These are phyloP conservation scores for Apamea crenata DNA, from an alignment of 2,888 invertebrate species.

Conservation along the genomic window DNA sequence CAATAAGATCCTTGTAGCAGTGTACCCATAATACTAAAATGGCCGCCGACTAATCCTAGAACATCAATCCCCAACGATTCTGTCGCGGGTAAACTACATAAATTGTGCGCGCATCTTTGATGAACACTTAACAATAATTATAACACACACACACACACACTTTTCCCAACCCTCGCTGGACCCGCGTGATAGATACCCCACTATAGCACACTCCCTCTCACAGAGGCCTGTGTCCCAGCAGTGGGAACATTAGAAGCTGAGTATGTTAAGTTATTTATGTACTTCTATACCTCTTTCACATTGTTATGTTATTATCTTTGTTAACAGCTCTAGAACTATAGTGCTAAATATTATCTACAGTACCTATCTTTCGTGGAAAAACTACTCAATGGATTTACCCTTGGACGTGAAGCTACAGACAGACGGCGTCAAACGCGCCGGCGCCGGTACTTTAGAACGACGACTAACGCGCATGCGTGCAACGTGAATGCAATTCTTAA, in stretches of 20 bases:
- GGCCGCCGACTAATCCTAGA: neutral
- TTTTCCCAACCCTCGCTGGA: neutral
- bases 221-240: neutral
- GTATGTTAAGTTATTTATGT: neutral
- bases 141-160: too few relatives aligned
- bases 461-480: neutral
- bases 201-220: neutral
- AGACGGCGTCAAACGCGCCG: neutral
- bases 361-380: neutral
- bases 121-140: neutral
- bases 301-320: neutral
- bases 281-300: neutral
- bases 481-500: neutral
- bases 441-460: neutral
- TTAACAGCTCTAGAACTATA: neutral
- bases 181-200: neutral
- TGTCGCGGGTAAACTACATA: neutral
- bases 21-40: constrained; percentile 23
- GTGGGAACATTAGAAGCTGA: neutral
- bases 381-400: neutral
- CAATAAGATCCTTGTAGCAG: neutral
- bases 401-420: too few relatives aligned
- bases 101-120: constrained; percentile 24
- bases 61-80: neutral
- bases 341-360: neutral